Evolutionary conservation across 1,140 invertebrate genomes (phyloP).

Genomic region (Megalonaias nervosa): DNA sequence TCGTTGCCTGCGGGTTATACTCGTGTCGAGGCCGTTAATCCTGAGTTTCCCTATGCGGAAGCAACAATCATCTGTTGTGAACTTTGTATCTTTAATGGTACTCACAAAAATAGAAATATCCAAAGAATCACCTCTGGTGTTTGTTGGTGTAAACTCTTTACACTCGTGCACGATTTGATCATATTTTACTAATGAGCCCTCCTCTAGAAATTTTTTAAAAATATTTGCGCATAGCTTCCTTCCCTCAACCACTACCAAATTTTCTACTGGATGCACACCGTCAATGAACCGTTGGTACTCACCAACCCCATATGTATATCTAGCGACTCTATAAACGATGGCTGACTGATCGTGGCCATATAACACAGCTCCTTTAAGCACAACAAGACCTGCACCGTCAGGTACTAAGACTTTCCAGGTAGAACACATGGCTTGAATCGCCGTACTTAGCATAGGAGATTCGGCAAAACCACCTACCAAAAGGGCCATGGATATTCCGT

Average conservation of each 20-base stretch:
- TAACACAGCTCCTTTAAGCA: conserved; percentile 19
- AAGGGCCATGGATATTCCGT: background rate
- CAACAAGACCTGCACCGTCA: conserved; percentile 5
- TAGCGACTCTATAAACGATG: conserved; percentile 8
- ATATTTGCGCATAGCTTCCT: background rate
- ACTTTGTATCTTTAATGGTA: no score
- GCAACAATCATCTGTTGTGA: no score
- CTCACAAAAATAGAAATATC: no score
- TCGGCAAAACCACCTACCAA: conserved; percentile 18
- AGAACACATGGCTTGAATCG: background rate
- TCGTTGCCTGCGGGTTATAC: no score
- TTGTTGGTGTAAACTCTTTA: no score
- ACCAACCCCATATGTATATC: conserved; percentile 17
- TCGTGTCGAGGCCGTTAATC: no score
- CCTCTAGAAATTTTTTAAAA: background rate
- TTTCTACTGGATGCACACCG: conserved; percentile 6
- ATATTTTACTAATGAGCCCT: background rate
- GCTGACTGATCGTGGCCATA: conserved; percentile 11
- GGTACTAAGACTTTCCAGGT: conserved; percentile 1
- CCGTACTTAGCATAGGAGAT: background rate
- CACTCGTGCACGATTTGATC: no score
- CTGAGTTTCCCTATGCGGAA: no score
- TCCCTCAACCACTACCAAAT: background rate
- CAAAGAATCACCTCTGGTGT: no score
- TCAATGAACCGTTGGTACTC: background rate